A percentile compares a stretch with the other conserved stretches of the same genome.
These are phyloP conservation scores for Fragum sueziense DNA, from an alignment of 2,888 invertebrate genomes.

Conservation along the genomic window DNA sequence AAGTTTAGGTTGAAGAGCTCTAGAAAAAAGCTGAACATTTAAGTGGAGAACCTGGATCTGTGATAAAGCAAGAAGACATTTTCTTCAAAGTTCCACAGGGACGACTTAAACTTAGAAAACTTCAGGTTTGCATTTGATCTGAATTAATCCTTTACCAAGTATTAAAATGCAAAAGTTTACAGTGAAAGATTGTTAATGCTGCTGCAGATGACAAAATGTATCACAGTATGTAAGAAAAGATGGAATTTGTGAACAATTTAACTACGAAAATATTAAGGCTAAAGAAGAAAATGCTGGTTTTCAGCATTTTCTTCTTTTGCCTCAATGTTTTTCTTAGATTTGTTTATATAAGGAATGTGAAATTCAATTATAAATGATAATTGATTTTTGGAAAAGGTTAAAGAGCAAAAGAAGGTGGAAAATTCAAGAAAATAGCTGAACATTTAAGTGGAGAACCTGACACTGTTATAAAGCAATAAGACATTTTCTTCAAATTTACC, in stretches of 20 bases:
- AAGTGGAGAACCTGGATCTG: constrained; percentile 84
- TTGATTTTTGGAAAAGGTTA: too few relatives aligned
- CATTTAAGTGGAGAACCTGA: constrained; percentile 85
- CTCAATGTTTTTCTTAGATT: too few relatives aligned
- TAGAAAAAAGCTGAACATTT: constrained; percentile 85
- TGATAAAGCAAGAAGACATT: constrained; percentile 89
- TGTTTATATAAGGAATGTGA: too few relatives aligned
- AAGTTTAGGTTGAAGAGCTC: constrained; percentile 85
- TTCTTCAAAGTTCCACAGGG: constrained; percentile 89
- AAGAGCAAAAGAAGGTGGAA: too few relatives aligned
- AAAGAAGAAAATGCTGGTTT: too few relatives aligned
- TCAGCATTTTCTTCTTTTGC: too few relatives aligned
- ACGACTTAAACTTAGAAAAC: constrained; percentile 87
- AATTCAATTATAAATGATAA: too few relatives aligned
- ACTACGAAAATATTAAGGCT: too few relatives aligned
- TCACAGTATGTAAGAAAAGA: not conserved
- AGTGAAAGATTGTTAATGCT: not conserved
- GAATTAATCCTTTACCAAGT: not conserved
- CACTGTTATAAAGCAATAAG: constrained; percentile 88
- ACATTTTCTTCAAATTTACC: constrained; percentile 90
- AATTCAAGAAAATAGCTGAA: constrained; percentile 85
- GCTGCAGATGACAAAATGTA: too few relatives aligned
- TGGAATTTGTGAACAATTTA: too few relatives aligned
- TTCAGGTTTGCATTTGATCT: constrained; percentile 66
- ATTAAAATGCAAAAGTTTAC: not conserved